Conservation (phyloP, 2,113 vertebrate genomes). For the Halichoerus grypus region DNA sequence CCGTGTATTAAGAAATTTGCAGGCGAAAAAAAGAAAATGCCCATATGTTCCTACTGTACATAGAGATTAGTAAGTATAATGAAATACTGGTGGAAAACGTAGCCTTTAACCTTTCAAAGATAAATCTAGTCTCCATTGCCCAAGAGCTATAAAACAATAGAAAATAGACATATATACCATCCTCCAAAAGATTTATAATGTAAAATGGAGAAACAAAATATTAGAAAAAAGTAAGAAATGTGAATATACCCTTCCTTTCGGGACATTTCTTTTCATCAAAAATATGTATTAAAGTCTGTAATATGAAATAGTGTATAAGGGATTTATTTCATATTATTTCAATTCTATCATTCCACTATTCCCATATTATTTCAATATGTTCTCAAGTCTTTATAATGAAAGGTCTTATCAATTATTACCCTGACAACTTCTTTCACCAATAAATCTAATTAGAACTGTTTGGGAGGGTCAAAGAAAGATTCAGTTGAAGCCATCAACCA, state of each 20-base stretch:
- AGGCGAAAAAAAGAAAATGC: neutral
- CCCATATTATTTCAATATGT: neutral
- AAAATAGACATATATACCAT: neutral
- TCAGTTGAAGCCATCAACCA: slow-evolving; percentile 49
- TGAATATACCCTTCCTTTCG: neutral
- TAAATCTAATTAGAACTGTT: slow-evolving; percentile 66
- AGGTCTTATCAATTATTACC: neutral
- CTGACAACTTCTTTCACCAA: slow-evolving; percentile 56
- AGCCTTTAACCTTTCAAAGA: neutral
- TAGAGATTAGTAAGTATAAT: neutral
- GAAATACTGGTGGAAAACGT: neutral
- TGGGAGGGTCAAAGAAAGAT: slow-evolving; percentile 56
- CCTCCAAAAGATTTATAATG: neutral
- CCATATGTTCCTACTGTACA: neutral
- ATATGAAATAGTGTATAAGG: neutral
- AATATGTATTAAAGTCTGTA: neutral
- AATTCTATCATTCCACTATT: neutral
- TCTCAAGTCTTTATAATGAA: neutral
- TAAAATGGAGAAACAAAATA: neutral
- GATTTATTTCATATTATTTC: neutral
- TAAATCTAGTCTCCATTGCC: neutral
- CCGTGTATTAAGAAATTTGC: neutral
- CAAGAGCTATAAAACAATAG: neutral
- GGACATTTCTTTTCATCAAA: neutral
- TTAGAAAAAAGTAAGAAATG: neutral